Conservation (phyloP, 1,140 invertebrate species). For the Lucilia cuprina region DNA sequence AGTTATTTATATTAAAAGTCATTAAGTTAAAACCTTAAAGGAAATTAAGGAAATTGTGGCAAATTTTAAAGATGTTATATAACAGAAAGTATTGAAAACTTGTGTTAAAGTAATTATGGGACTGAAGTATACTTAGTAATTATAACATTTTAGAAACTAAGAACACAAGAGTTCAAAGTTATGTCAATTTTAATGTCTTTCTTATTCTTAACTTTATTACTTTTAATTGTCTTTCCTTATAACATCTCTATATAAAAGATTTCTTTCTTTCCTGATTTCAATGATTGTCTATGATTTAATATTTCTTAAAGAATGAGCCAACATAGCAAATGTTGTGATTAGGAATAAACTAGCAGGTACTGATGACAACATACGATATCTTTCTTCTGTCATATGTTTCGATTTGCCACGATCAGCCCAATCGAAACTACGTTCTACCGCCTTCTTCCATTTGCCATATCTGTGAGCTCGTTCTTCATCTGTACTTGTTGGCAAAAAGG, state of each 20-base stretch:
- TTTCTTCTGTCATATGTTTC: conserved; percentile 75
- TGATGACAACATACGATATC: conserved; percentile 74
- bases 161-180: no score
- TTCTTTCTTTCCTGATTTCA: not conserved
- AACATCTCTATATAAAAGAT: not conserved
- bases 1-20: not conserved
- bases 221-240: not conserved
- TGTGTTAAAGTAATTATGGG: no score
- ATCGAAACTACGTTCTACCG: conserved; percentile 85
- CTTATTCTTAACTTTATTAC: no score
- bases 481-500: conserved; percentile 80
- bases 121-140: no score
- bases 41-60: no score
- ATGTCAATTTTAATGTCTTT: no score
- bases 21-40: no score
- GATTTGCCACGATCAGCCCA: conserved; percentile 81
- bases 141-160: no score
- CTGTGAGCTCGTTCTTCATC: conserved; percentile 81
- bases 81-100: no score
- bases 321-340: conserved; percentile 68
- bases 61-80: no score
- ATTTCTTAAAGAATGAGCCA: conserved; percentile 56
- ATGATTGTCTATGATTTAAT: conserved; percentile 7
- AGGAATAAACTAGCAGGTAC: conserved; percentile 73
- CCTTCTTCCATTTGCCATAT: conserved; percentile 92